A percentile compares a stretch with the other conserved stretches of the same genome.
Conservation (phyloP, 2,113 vertebrate genomes). For the Paramisgurnus dabryanus region DNA sequence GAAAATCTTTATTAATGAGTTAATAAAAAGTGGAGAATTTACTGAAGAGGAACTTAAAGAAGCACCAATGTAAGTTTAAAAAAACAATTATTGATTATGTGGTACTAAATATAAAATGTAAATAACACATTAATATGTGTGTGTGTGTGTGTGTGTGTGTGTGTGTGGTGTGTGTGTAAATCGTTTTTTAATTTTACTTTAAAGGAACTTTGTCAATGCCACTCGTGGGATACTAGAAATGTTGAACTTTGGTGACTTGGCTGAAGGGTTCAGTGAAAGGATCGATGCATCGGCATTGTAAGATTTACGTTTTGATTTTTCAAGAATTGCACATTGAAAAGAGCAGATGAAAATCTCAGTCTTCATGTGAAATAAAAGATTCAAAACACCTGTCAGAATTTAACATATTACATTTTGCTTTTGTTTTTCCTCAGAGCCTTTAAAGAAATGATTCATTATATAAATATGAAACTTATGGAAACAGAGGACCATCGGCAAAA, state of each 20-base stretch:
- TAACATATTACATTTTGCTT: too few species aligned
- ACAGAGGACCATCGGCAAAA: not conserved
- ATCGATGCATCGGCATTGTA: not conserved
- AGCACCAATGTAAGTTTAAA: not conserved
- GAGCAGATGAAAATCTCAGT: not conserved
- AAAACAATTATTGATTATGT: too few species aligned
- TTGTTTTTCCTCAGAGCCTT: not conserved
- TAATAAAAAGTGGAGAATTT: constrained; percentile 14
- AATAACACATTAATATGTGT: too few species aligned
- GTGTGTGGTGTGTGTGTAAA: not conserved
- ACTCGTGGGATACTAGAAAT: not conserved
- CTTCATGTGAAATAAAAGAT: not conserved
- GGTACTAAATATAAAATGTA: too few species aligned
- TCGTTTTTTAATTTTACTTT: not conserved
- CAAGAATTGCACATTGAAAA: not conserved
- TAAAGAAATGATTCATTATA: accelerated
- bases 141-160: too few species aligned
- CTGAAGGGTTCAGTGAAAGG: not conserved
- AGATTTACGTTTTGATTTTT: not conserved
- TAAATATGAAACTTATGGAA: accelerated
- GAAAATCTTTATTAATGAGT: not conserved
- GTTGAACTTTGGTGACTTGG: not conserved
- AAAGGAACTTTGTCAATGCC: not conserved
- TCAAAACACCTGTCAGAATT: too few species aligned
- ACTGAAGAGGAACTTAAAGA: constrained; percentile 8